These are phyloP conservation scores for Cyclura pinguis DNA, from an alignment of 2,797 vertebrate genomes.

Conservation along the genomic window DNA sequence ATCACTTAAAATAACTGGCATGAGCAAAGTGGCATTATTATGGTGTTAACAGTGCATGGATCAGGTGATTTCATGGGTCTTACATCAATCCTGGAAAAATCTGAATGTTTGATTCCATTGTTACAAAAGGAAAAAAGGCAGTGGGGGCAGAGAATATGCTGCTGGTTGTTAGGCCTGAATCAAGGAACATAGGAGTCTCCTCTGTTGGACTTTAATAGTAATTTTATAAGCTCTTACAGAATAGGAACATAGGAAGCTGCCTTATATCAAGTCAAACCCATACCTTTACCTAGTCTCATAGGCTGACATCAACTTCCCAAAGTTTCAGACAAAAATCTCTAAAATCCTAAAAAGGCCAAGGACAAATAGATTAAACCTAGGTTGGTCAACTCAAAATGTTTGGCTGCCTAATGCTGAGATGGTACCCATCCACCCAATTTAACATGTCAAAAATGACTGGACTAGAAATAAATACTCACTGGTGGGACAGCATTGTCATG, in stretches of 20 bases:
- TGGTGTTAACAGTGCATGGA: slow-evolving; percentile 15
- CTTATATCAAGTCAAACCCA: background rate
- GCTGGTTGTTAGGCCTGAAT: background rate
- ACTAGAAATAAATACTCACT: background rate
- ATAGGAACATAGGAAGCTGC: background rate
- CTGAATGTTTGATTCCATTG: slow-evolving; percentile 8
- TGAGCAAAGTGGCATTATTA: slow-evolving; percentile 22
- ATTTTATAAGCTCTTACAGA: background rate
- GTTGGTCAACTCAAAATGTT: background rate
- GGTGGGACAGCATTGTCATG: background rate
- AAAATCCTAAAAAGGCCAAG: background rate
- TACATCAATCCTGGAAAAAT: slow-evolving; percentile 11
- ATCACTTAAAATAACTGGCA: slow-evolving; percentile 39
- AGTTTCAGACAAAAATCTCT: background rate
- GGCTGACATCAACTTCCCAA: background rate
- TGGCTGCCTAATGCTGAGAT: background rate
- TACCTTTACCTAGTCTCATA: background rate
- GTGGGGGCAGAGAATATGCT: background rate
- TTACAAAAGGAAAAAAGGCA: background rate
- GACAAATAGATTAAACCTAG: background rate
- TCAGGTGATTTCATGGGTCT: slow-evolving; percentile 34
- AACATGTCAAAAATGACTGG: background rate
- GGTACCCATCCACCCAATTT: background rate
- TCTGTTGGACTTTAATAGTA: background rate
- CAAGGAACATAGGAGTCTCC: background rate